These are phyloP conservation scores for Pyrocephalus nanus DNA, from an alignment of 2,797 vertebrate species.

Conservation along the genomic window DNA sequence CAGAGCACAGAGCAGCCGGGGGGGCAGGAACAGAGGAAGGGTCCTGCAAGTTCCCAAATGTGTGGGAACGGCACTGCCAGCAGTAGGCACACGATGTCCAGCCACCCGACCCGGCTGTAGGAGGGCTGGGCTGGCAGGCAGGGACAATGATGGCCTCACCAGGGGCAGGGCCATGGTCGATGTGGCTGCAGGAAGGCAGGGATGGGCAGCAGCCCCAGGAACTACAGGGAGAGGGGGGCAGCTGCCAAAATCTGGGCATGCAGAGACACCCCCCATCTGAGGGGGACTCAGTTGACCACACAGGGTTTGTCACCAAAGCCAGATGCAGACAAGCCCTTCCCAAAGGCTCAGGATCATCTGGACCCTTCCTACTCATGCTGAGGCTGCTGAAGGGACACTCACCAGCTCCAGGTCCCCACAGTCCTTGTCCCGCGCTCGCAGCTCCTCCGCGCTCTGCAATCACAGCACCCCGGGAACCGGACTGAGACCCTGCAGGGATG, in stretches of 20 bases:
- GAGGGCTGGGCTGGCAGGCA: background rate
- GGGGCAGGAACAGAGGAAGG: background rate
- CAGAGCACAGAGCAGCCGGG: background rate
- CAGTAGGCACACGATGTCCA: background rate
- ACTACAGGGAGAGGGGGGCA: background rate
- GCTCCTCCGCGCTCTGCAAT: background rate
- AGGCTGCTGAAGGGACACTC: background rate
- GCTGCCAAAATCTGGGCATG: background rate
- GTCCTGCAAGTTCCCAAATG: background rate
- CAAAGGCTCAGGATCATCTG: background rate
- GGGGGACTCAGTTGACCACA: background rate
- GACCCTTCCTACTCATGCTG: background rate
- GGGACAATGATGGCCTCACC: background rate
- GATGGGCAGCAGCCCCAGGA: background rate
- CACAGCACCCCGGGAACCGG: background rate
- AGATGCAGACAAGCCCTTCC: background rate
- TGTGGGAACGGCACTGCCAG: background rate
- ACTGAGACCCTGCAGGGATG: background rate
- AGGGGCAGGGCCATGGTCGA: background rate
- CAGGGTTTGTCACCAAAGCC: fast-evolving
- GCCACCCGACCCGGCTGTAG: background rate
- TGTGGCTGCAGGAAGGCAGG: background rate
- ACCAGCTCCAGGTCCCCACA: background rate
- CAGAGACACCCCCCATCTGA: background rate
- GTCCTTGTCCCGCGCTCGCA: background rate